A percentile compares a stretch with the other conserved stretches of the same genome.
These are phyloP conservation scores for Gambusia holbrooki DNA, from an alignment of 2,113 vertebrate species.

Conservation along the genomic window DNA sequence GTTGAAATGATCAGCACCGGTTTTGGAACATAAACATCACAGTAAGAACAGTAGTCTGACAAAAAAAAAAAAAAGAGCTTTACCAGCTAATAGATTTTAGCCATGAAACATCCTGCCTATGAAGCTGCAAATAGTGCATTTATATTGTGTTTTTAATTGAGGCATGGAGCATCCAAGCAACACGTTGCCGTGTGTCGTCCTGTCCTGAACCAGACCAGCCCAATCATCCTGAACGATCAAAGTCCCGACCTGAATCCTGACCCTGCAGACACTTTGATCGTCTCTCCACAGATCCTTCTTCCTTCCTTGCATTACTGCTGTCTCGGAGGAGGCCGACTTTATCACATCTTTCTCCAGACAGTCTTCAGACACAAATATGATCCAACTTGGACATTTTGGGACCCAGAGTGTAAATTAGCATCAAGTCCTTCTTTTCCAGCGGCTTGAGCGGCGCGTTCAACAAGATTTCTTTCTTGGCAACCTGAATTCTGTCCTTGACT, in stretches of 20 bases:
- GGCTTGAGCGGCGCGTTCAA: constrained; percentile 15
- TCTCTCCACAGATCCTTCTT: background rate
- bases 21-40: background rate
- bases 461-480: background rate
- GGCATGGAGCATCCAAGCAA: too few relatives aligned
- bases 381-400: constrained; percentile 21
- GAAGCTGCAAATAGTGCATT: too few relatives aligned
- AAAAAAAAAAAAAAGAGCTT: background rate
- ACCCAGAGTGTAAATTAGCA: constrained; percentile 61
- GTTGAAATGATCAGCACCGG: background rate
- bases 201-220: background rate
- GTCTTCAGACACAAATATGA: constrained; percentile 38
- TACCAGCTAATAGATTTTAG: too few relatives aligned
- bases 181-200: background rate
- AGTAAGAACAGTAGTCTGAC: background rate
- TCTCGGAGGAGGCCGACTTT: too few relatives aligned
- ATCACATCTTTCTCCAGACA: background rate
- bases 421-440: constrained; percentile 46
- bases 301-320: too few relatives aligned
- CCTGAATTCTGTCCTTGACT: constrained; percentile 35
- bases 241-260: background rate
- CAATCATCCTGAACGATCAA: too few relatives aligned
- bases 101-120: background rate
- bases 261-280: background rate
- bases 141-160: background rate